Conservation (phyloP, 2,113 vertebrate genomes). For the Malurus cyaneus region DNA sequence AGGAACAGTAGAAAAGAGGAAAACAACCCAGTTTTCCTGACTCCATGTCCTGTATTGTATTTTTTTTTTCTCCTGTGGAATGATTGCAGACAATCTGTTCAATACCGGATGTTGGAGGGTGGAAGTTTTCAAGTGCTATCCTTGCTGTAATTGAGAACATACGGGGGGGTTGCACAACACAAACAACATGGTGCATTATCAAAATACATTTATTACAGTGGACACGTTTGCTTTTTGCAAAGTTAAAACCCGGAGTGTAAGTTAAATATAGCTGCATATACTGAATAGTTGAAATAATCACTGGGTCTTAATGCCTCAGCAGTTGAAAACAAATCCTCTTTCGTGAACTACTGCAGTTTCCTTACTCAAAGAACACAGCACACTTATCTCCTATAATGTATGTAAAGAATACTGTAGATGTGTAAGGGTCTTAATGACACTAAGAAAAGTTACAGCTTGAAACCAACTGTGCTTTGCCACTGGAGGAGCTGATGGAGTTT, state of each 20-base stretch:
- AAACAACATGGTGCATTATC: not conserved
- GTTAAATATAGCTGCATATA: conserved; percentile 37
- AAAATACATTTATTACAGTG: conserved; percentile 14
- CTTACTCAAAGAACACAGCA: not conserved
- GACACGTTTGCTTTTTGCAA: not conserved
- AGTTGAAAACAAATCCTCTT: conserved; percentile 58
- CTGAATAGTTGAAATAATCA: conserved; percentile 19
- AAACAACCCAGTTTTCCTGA: not conserved
- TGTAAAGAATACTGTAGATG: conserved; percentile 28
- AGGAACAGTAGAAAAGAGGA: not conserved
- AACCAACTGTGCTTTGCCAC: not conserved
- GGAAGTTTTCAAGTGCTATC: not conserved
- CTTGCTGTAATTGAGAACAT: conserved; percentile 15
- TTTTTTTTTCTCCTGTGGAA: not conserved
- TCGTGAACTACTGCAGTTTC: not conserved
- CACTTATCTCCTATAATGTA: conserved; percentile 30
- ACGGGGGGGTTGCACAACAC: not conserved
- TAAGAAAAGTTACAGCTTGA: conserved; percentile 1
- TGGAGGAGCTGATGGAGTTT: not conserved
- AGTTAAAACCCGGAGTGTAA: not conserved
- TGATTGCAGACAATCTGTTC: conserved; percentile 15
- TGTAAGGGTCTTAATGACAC: conserved; percentile 16
- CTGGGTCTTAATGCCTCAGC: conserved; percentile 23
- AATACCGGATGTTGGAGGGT: not conserved
- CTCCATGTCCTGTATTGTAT: not conserved